A percentile compares a stretch with the other conserved stretches of the same genome.
phyloP scores from a whole-genome alignment of 1,140 invertebrate species.

The Formica exsecta region DNA sequence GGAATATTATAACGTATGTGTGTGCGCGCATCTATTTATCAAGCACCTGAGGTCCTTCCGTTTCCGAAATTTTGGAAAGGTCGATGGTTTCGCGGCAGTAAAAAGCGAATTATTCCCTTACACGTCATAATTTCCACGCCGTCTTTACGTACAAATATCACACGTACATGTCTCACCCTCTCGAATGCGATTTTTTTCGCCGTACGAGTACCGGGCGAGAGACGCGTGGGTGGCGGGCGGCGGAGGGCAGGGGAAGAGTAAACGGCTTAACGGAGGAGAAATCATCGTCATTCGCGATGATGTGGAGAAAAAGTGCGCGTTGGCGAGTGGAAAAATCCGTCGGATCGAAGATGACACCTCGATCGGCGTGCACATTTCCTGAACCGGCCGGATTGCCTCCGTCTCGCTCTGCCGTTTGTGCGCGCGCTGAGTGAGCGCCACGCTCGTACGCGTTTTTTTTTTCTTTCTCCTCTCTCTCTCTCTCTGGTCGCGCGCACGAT shows the following conservation, averaged over 20 bases:
- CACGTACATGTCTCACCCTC: slow-evolving; percentile 14
- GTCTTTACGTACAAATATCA: not conserved
- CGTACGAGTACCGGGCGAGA: not conserved
- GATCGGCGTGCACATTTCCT: slow-evolving; percentile 66
- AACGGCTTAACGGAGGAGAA: slow-evolving; percentile 10
- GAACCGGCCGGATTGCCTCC: slow-evolving; percentile 28
- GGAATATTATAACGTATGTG: slow-evolving; percentile 38
- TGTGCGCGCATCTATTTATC: not conserved
- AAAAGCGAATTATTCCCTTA: slow-evolving; percentile 3
- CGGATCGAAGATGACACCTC: slow-evolving; percentile 56
- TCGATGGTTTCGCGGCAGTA: slow-evolving; percentile 34
- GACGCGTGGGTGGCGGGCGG: not conserved
- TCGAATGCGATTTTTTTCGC: slow-evolving; percentile 17
- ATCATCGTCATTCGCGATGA: slow-evolving; percentile 24
- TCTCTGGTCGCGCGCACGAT: slow-evolving; percentile 35
- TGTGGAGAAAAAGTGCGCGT: slow-evolving; percentile 2
- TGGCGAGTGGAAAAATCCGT: slow-evolving; percentile 60
- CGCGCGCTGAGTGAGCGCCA: not conserved
- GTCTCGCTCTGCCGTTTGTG: slow-evolving; percentile 7
- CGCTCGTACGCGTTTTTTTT: slow-evolving; percentile 13
- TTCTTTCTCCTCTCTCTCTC: slow-evolving; percentile 55
- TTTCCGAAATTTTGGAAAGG: not conserved
- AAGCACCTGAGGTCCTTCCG: too few relatives aligned
- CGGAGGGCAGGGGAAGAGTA: not conserved
- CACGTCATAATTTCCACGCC: slow-evolving; percentile 37